phyloP scores from a whole-genome alignment of 2,888 invertebrate species.

The Zhuqinia jingwanae region DNA sequence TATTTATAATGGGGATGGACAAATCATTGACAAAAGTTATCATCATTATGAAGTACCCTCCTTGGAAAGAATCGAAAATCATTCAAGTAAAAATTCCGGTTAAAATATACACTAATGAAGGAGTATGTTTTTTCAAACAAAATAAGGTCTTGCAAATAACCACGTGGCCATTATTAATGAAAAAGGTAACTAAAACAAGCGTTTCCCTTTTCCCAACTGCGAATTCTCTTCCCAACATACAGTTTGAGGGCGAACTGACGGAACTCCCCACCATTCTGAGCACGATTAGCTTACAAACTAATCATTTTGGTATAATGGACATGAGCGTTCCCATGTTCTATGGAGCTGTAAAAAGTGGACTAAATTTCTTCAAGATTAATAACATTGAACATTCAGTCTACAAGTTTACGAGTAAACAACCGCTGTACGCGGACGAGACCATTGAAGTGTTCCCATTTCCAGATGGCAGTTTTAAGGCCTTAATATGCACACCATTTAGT shows the following conservation, averaged over 20 bases:
- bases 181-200: not conserved
- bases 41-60: constrained; percentile 1
- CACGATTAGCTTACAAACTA: not conserved
- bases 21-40: not conserved
- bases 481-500: not conserved
- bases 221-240: not conserved
- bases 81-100: not conserved
- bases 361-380: not conserved
- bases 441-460: constrained; percentile 3
- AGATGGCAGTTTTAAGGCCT: not conserved
- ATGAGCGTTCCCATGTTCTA: not conserved
- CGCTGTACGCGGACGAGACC: not conserved
- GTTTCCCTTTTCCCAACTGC: not conserved
- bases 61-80: constrained; percentile 1
- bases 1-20: not conserved
- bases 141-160: not conserved
- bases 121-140: not conserved
- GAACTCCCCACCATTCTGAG: constrained; percentile 2
- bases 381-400: not conserved
- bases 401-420: not conserved
- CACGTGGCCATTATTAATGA: not conserved
- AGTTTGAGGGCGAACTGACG: not conserved
- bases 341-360: not conserved
- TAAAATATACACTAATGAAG: not conserved
- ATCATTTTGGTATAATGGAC: not conserved